phyloP scores from a whole-genome alignment of 2,113 vertebrate genomes.

The Sterna hirundo region DNA sequence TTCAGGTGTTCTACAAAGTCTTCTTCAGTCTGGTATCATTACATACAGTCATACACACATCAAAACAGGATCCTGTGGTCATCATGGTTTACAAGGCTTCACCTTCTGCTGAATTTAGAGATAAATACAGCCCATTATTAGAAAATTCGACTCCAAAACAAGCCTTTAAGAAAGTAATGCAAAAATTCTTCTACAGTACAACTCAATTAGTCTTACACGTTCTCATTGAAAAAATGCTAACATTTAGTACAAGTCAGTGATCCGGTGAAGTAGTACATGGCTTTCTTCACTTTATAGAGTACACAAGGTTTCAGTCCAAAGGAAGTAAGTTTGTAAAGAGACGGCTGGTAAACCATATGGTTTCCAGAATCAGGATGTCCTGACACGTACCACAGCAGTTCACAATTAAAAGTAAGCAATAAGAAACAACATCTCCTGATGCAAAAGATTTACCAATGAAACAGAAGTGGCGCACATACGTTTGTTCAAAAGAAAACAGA shows the following conservation, averaged over 20 bases:
- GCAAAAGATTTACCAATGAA: not conserved
- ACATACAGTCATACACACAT: not conserved
- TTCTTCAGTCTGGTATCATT: not conserved
- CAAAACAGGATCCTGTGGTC: not conserved
- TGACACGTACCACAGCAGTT: slow-evolving; percentile 40
- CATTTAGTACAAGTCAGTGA: not conserved
- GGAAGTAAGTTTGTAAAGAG: slow-evolving; percentile 3
- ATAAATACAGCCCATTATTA: not conserved
- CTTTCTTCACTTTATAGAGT: not conserved
- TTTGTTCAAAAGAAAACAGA: slow-evolving; percentile 9
- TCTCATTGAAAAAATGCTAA: not conserved
- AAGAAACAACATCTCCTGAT: slow-evolving; percentile 36
- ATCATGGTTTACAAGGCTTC: not conserved
- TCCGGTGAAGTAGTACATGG: not conserved
- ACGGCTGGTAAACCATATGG: slow-evolving; percentile 45
- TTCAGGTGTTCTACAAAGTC: not conserved
- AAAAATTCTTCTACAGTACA: not conserved
- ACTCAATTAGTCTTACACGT: not conserved
- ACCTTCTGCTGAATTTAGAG: not conserved
- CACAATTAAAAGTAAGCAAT: slow-evolving; percentile 47
- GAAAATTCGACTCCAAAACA: not conserved
- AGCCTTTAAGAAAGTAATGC: not conserved
- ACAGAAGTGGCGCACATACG: not conserved
- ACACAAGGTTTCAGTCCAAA: not conserved
- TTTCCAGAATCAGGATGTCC: slow-evolving; percentile 51